A percentile compares a stretch with the other conserved stretches of the same genome.
Conservation (phyloP, 2,113 vertebrate genomes). For the Saguinus imperator region DNA sequence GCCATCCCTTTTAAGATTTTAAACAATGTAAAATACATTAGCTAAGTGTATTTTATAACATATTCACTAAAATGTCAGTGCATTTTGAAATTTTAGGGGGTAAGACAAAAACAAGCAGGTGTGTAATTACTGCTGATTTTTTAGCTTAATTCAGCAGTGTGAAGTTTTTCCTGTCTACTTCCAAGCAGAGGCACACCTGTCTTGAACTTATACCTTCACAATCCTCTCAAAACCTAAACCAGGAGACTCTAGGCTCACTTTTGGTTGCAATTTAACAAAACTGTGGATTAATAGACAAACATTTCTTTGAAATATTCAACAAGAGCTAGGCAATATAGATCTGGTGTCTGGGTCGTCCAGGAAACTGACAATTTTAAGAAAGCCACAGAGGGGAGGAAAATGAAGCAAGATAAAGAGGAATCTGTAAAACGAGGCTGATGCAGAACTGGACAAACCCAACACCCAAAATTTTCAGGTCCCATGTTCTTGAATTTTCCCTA, state of each 20-base stretch:
- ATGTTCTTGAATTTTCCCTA: neutral
- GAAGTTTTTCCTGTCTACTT: neutral
- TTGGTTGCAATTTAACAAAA: neutral
- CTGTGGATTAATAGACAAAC: neutral
- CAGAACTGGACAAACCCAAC: neutral
- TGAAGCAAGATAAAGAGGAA: neutral
- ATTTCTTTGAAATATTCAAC: neutral
- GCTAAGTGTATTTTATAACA: neutral
- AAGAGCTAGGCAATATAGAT: neutral
- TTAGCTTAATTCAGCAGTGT: neutral
- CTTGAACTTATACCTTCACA: neutral
- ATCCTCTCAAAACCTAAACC: neutral
- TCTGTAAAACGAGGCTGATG: neutral
- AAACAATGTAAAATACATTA: neutral
- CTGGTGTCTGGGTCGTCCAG: neutral
- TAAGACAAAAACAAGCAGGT: neutral
- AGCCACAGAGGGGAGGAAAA: neutral
- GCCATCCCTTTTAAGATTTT: neutral
- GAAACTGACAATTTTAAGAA: neutral
- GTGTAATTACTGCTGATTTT: neutral
- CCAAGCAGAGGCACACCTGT: neutral
- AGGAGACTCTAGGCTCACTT: neutral
- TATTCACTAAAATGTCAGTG: neutral
- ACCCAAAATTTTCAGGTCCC: neutral
- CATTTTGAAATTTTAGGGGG: neutral